Conservation (phyloP, 2,888 invertebrate species). For the Oxyteleia sp. region DNA sequence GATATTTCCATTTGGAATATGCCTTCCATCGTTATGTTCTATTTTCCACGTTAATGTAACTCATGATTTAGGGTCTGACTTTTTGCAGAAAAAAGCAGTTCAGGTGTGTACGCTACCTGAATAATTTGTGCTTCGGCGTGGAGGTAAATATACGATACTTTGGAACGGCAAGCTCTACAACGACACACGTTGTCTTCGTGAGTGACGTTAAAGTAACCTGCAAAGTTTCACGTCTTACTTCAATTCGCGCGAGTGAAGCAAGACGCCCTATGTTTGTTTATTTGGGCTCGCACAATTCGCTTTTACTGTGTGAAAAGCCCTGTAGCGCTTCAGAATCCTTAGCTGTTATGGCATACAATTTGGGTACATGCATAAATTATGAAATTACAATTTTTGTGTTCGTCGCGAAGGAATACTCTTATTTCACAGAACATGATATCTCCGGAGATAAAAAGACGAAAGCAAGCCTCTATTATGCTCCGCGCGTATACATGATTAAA, state of each 20-base stretch:
- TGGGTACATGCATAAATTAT: constrained; percentile 68
- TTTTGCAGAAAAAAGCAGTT: constrained; percentile 17
- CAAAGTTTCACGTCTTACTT: constrained; percentile 54
- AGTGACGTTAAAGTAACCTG: constrained; percentile 34
- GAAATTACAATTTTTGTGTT: constrained; percentile 58
- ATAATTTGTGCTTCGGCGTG: constrained; percentile 40
- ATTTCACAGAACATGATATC: constrained; percentile 35
- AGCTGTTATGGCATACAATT: constrained; percentile 64
- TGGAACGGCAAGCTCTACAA: constrained; percentile 39
- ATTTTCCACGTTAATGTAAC: constrained; percentile 23
- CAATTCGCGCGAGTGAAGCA: constrained; percentile 38
- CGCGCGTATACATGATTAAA: constrained; percentile 44
- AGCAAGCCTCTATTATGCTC: constrained; percentile 11
- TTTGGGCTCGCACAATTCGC: constrained; percentile 53
- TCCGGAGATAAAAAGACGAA: constrained; percentile 40
- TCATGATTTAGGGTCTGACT: constrained; percentile 2
- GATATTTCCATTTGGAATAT: no score
- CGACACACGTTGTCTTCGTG: constrained; percentile 40
- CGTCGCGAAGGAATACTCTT: constrained; percentile 40
- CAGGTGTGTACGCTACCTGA: constrained; percentile 18
- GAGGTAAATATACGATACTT: constrained; percentile 38
- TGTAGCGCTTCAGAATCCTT: constrained; percentile 58
- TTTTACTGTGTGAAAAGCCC: constrained; percentile 56
- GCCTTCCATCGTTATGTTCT: no score
- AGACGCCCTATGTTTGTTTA: constrained; percentile 61